Percentiles rank a stretch among this genome's conserved stretches.
phyloP scores from a whole-genome alignment of 2,888 invertebrate genomes.

The Acleris holmiana region DNA sequence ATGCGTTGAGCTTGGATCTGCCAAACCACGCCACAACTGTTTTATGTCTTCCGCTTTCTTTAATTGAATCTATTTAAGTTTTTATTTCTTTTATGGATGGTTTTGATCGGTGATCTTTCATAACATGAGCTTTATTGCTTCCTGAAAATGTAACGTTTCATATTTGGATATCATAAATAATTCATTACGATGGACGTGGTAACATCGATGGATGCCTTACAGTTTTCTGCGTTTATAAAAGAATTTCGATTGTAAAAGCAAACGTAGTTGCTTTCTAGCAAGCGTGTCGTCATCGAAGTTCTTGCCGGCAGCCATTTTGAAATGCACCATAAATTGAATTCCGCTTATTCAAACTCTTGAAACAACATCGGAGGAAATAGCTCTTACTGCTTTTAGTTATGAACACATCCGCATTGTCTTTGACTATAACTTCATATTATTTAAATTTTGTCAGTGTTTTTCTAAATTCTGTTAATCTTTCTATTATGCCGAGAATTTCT shows the following conservation, averaged over 20 bases:
- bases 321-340: conserved; percentile 4
- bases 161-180: neutral
- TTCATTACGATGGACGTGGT: conserved; percentile 1
- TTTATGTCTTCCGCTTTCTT: conserved; percentile 76
- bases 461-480: neutral
- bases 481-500: conserved; percentile 17
- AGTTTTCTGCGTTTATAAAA: neutral
- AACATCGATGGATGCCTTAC: neutral
- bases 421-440: neutral
- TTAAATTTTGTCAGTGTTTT: neutral
- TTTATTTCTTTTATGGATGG: conserved; percentile 61
- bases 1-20: conserved; percentile 51
- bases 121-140: conserved; percentile 56
- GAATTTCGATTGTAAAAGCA: neutral
- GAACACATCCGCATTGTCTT: conserved; percentile 20
- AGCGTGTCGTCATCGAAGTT: conserved; percentile 1
- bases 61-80: conserved; percentile 67
- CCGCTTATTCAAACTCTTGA: conserved; percentile 8
- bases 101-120: conserved; percentile 53
- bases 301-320: neutral
- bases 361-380: conserved; percentile 12
- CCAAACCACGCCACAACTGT: conserved; percentile 50
- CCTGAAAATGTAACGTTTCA: conserved; percentile 47
- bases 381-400: conserved; percentile 24
- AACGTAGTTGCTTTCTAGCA: neutral